phyloP scores from a whole-genome alignment of 1,140 invertebrate genomes.

The Drosophila kepulauana region DNA sequence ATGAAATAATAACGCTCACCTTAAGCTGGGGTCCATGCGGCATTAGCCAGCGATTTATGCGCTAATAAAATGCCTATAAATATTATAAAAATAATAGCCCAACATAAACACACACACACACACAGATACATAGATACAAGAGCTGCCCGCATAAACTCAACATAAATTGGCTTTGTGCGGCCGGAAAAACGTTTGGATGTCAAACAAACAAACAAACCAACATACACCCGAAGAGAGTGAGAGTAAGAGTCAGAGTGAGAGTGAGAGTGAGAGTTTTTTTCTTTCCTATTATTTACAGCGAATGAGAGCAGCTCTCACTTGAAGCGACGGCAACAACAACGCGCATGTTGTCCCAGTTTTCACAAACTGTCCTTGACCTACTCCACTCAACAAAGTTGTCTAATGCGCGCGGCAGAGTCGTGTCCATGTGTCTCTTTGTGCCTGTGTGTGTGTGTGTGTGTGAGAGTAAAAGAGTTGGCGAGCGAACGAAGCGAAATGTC shows the following conservation, averaged over 20 bases:
- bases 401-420: conserved; percentile 62
- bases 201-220: conserved; percentile 48
- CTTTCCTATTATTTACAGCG: conserved; percentile 30
- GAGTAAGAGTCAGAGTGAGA: conserved; percentile 28
- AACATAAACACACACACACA: conserved; percentile 1
- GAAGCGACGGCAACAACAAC: conserved; percentile 68
- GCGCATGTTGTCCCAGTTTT: conserved; percentile 83
- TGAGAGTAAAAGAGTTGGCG: conserved; percentile 49
- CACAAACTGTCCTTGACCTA: conserved; percentile 85
- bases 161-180: conserved; percentile 53
- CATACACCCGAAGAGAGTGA: conserved; percentile 27
- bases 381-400: conserved; percentile 83
- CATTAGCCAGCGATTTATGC: conserved; percentile 36
- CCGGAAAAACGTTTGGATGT: conserved; percentile 54
- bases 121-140: background rate
- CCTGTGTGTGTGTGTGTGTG: conserved; percentile 34
- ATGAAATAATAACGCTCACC: conserved; percentile 6
- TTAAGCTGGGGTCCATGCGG: conserved; percentile 24
- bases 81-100: conserved; percentile 34
- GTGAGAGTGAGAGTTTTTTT: conserved; percentile 49
- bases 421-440: conserved; percentile 41
- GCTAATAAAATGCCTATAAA: conserved; percentile 34
- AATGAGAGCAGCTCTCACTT: conserved; percentile 59
- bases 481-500: conserved; percentile 56
- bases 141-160: conserved; percentile 49